phyloP scores from a whole-genome alignment of 2,797 vertebrate genomes.

The Fundulus diaphanus region DNA sequence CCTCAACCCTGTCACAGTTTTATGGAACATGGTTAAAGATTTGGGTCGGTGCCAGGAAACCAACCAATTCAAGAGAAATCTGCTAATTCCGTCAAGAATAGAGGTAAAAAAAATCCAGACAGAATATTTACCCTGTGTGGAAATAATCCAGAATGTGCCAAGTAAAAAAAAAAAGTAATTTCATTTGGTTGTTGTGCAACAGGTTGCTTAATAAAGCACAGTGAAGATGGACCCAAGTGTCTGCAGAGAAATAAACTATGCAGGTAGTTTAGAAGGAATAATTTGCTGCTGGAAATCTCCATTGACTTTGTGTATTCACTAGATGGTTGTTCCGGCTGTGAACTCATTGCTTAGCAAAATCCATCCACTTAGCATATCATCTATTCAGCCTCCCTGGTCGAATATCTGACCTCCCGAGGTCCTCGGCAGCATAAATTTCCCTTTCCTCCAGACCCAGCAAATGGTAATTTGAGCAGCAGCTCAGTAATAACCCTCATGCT shows the following conservation, averaged over 20 bases:
- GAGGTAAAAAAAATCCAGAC: no score
- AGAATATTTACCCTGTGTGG: no score
- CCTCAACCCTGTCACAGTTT: no score
- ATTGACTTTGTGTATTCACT: not conserved
- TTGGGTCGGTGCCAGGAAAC: no score
- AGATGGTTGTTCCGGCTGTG: not conserved
- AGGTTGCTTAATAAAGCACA: not conserved
- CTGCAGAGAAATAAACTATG: not conserved
- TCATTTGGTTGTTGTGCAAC: not conserved
- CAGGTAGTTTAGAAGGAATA: slow-evolving; percentile 9
- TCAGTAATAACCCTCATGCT: slow-evolving; percentile 17
- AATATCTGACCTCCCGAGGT: slow-evolving; percentile 7
- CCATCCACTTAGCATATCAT: slow-evolving; percentile 19
- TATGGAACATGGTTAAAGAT: no score
- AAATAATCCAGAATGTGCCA: not conserved
- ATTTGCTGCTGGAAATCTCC: slow-evolving; percentile 11
- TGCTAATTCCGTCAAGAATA: no score
- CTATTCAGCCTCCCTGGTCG: not conserved
- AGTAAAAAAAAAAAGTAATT: not conserved
- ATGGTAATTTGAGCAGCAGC: slow-evolving; percentile 21
- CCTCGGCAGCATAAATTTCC: slow-evolving; percentile 18
- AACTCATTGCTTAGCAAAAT: slow-evolving; percentile 10
- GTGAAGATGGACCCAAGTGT: not conserved
- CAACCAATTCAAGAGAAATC: no score
- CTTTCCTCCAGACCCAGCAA: not conserved